Conservation (phyloP, 2,797 vertebrate species). For the Potorous gilbertii region DNA sequence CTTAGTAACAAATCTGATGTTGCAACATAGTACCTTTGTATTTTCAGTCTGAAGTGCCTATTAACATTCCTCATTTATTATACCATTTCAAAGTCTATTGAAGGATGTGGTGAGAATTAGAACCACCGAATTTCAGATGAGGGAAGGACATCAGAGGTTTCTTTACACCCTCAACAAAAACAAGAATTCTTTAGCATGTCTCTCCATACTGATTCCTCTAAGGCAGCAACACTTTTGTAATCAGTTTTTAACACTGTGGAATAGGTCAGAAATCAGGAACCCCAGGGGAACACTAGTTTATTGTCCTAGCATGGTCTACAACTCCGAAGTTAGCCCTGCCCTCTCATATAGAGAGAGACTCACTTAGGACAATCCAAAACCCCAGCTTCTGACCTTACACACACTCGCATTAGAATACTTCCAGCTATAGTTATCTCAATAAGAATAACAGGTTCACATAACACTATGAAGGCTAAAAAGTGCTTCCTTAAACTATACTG, state of each 20-base stretch:
- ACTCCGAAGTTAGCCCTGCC: not conserved
- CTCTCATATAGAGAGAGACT: not conserved
- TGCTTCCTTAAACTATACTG: not conserved
- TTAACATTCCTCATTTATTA: not conserved
- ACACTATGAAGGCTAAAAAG: not conserved
- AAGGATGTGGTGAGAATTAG: not conserved
- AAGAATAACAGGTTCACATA: not conserved
- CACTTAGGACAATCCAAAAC: not conserved
- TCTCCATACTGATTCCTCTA: not conserved
- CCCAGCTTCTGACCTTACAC: not conserved
- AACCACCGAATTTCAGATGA: not conserved
- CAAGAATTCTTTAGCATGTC: not conserved
- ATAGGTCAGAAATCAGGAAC: not conserved
- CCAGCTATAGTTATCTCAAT: not conserved
- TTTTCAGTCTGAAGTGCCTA: not conserved
- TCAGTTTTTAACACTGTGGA: not conserved
- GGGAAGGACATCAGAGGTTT: not conserved
- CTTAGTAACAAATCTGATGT: not conserved
- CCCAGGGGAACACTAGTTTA: too few relatives aligned
- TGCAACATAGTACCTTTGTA: not conserved
- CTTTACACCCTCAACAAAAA: not conserved
- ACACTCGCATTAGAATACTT: not conserved
- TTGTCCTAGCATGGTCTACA: too few relatives aligned
- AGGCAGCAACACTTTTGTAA: not conserved
- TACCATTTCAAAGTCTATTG: not conserved